A percentile compares a stretch with the other conserved stretches of the same genome.
phyloP scores from a whole-genome alignment of 2,797 vertebrate genomes.

The Scolopax bukidnonensis region DNA sequence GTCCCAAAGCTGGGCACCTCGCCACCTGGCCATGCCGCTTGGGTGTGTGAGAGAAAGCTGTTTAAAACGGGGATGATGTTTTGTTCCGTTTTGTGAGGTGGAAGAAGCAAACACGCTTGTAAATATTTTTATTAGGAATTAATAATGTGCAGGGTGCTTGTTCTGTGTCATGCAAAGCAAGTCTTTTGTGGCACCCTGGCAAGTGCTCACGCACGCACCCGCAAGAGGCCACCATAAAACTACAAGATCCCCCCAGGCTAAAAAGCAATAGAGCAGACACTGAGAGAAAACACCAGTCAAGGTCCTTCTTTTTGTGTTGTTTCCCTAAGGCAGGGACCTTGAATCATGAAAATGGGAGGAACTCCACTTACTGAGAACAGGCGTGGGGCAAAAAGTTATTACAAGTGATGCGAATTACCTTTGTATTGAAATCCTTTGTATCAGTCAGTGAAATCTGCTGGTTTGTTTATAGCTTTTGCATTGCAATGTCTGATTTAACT shows the following conservation, averaged over 20 bases:
- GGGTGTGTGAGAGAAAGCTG: not conserved
- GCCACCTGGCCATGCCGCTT: not conserved
- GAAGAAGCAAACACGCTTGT: not conserved
- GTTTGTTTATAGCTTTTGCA: not conserved
- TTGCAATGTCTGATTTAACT: not conserved
- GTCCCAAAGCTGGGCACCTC: not conserved
- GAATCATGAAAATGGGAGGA: not conserved
- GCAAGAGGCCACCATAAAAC: not conserved
- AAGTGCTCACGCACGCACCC: rapidly evolving
- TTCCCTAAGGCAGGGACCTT: not conserved
- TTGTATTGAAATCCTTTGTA: not conserved
- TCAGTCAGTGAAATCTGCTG: not conserved
- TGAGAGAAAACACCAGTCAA: not conserved
- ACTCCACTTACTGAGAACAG: not conserved
- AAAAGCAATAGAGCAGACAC: not conserved
- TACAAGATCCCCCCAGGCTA: rapidly evolving
- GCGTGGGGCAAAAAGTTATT: rapidly evolving
- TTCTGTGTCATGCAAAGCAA: not conserved
- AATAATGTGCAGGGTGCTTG: not conserved
- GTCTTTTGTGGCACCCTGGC: not conserved
- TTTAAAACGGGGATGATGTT: not conserved
- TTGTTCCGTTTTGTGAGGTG: not conserved
- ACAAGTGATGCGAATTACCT: not conserved
- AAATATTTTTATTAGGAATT: not conserved
- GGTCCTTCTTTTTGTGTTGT: not conserved